A percentile compares a stretch with the other conserved stretches of the same genome.
phyloP scores from a whole-genome alignment of 37 sponge, comb jelly and placozoan genomes.

The Halichondria panicea region DNA sequence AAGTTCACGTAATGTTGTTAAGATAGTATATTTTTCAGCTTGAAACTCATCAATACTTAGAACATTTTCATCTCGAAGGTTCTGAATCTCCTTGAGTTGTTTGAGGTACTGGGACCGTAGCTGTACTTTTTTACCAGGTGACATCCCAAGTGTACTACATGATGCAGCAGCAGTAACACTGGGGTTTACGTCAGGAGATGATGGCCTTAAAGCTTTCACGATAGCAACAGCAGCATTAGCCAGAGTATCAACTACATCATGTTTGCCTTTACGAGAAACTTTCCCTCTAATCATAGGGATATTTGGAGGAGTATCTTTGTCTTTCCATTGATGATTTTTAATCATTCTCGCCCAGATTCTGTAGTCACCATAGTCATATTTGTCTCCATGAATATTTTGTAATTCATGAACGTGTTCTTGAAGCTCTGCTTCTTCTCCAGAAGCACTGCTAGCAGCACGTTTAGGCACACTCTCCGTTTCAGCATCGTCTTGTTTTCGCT shows the following conservation, averaged over 20 bases:
- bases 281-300: conserved; percentile 20
- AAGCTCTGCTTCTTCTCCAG: conserved; percentile 9
- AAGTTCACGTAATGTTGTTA: conserved; percentile 4
- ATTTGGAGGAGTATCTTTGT: conserved; percentile 16
- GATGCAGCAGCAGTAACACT: background rate
- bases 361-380: conserved; percentile 9
- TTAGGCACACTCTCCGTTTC: background rate
- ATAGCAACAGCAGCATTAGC: conserved; percentile 22
- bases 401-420: conserved; percentile 2
- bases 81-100: conserved; percentile 19
- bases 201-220: background rate
- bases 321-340: background rate
- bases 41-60: conserved; percentile 21
- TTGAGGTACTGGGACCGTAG: conserved; percentile 8
- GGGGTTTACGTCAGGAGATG: no score
- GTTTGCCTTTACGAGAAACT: background rate
- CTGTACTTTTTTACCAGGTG: conserved; percentile 16
- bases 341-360: conserved; percentile 31
- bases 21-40: conserved; percentile 13
- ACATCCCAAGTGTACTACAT: conserved; percentile 4
- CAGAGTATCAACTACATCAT: background rate
- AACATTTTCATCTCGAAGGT: conserved; percentile 19
- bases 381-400: conserved; percentile 5
- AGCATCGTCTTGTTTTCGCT: background rate
- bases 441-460: background rate